These are phyloP conservation scores for Grapholita molesta DNA, from an alignment of 1,140 invertebrate species.

Conservation along the genomic window DNA sequence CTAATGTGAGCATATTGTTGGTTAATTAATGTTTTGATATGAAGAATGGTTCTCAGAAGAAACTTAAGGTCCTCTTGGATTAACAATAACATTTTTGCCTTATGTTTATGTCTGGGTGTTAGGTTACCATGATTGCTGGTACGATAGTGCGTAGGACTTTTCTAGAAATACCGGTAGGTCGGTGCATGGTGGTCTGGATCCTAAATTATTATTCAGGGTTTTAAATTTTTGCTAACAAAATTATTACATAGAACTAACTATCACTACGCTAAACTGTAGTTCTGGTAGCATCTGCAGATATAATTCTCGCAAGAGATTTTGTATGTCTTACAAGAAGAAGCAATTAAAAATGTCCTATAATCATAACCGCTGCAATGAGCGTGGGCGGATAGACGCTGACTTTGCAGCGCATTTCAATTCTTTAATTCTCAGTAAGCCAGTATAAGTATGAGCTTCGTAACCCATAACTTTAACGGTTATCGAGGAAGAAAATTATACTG, in stretches of 20 bases:
- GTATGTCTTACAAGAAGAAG: neutral
- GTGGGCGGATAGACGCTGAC: slow-evolving; percentile 29
- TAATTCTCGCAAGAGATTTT: neutral
- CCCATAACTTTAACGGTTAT: neutral
- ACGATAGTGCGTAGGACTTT: slow-evolving; percentile 61
- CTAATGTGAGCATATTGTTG: slow-evolving; percentile 19
- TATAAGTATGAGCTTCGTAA: neutral
- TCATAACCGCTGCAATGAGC: neutral
- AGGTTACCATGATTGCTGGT: slow-evolving; percentile 53
- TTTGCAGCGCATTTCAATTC: slow-evolving; percentile 23
- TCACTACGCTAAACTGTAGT: too few species aligned
- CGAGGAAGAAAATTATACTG: neutral
- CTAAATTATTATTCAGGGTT: slow-evolving; percentile 5
- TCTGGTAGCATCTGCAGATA: neutral
- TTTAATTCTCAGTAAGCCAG: neutral
- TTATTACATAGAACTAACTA: neutral
- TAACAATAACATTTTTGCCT: slow-evolving; percentile 54
- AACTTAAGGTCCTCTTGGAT: slow-evolving; percentile 47
- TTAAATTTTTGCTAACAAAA: neutral
- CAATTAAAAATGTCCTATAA: neutral
- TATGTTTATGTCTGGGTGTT: slow-evolving; percentile 50
- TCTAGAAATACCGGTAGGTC: slow-evolving; percentile 37
- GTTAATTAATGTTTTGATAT: slow-evolving; percentile 58
- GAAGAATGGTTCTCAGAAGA: slow-evolving; percentile 56
- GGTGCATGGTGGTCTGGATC: slow-evolving; percentile 38